A percentile compares a stretch with the other conserved stretches of the same genome.
phyloP scores from a whole-genome alignment of 2,888 invertebrate genomes.

The Stenchaetothrips biformis region DNA sequence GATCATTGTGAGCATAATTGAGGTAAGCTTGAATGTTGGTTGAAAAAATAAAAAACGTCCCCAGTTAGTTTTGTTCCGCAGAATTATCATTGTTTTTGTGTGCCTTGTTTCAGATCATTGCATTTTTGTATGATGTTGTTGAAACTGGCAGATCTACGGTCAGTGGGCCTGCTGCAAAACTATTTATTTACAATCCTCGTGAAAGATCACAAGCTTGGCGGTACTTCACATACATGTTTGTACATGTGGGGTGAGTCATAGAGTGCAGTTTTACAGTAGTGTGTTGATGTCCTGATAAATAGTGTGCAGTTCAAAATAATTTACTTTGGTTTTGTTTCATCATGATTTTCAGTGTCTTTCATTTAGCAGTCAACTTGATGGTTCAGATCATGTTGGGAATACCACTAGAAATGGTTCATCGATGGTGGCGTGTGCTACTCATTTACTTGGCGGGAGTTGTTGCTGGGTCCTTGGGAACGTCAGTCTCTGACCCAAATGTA shows the following conservation, averaged over 20 bases:
- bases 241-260: slow-evolving; percentile 76
- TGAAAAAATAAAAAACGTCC: neutral
- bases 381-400: slow-evolving; percentile 91
- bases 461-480: slow-evolving; percentile 79
- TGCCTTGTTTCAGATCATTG: slow-evolving; percentile 38
- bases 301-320: neutral
- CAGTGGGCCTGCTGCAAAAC: slow-evolving; percentile 72
- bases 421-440: slow-evolving; percentile 84
- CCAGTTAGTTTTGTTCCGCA: neutral
- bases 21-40: slow-evolving; percentile 54
- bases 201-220: slow-evolving; percentile 87
- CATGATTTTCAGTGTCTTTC: slow-evolving; percentile 60
- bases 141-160: slow-evolving; percentile 46
- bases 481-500: slow-evolving; percentile 70
- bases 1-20: slow-evolving; percentile 80
- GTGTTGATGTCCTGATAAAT: neutral
- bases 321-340: neutral
- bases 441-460: slow-evolving; percentile 80
- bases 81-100: neutral
- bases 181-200: slow-evolving; percentile 84
- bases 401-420: slow-evolving; percentile 93
- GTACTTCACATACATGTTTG: slow-evolving; percentile 91
- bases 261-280: neutral
- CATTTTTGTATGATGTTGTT: slow-evolving; percentile 40
- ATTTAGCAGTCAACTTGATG: slow-evolving; percentile 82